Base-by-base conservation (phyloP, 1,140 invertebrate species). In the Lutraria rhynchaena region DNA sequence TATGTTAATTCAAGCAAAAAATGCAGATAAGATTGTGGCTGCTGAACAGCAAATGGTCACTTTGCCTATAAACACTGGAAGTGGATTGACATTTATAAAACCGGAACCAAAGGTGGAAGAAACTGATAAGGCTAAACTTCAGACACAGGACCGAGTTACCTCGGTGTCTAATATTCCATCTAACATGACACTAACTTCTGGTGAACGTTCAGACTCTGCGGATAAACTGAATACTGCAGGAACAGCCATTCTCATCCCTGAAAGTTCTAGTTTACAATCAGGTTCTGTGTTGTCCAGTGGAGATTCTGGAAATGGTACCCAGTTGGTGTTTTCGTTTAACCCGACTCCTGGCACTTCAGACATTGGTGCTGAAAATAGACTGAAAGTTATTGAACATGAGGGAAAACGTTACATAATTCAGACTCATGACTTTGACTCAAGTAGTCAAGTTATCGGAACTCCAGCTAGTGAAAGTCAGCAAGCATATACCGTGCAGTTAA, bases 361-460 rank as follows among this genome's bases (percentile, higher is more conserved):
- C 27, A 33, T 46, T 29, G 1, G 15, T 1, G 29, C 22, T 22
- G 63, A 67, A 27, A 19, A 5, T 24, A 15, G 65, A 27, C 24
- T 46, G 13, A 49, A 67, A 24, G 49, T 80, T 0, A 69, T 80
- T 57, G 76, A 80, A 57, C 76, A 80, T 27, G 53, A 80, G 19
- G 76, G 76, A 9, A 80, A 80, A 60, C 63, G 65, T 22, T 80
- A 80, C 37, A 80, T 80, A n/a, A 55, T 80, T 27, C 76, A 80
- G 31, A 69, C 63, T 27, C 65, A 65, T 44, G 57, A 61, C 1
- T 67, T 49, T 49, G 63, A 67, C 41, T 7, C 63, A 3, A 3
- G 27, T 3, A 5, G 5, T 19, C 63, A 67, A 22, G 41, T 67
- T 0, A 24, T 41, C 29, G 41, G 4, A 4, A 17, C 41, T 3